Conservation (phyloP, 2,888 invertebrate species). For the Eueremaeus valkanovi region DNA sequence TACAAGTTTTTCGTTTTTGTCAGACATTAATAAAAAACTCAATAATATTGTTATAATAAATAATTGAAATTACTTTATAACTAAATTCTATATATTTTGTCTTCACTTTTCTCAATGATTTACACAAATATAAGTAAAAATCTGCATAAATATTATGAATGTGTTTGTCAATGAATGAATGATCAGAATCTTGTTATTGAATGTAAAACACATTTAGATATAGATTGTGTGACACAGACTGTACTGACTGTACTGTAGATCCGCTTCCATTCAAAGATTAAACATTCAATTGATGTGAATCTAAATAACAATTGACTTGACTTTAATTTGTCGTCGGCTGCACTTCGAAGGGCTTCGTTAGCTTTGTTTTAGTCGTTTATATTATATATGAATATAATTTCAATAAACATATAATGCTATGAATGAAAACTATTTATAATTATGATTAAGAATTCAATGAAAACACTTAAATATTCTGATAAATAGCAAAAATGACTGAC, state of each 20-base stretch:
- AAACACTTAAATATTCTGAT: not conserved
- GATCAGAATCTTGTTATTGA: not conserved
- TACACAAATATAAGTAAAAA: conserved; percentile 8
- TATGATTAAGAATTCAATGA: not conserved
- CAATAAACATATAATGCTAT: not conserved
- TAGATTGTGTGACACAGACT: not conserved
- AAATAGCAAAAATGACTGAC: not conserved
- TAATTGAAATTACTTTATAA: too few species aligned
- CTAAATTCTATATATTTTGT: too few species aligned
- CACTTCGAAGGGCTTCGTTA: conserved; percentile 36
- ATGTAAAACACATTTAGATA: not conserved
- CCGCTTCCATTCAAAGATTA: too few species aligned
- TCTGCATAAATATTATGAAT: conserved; percentile 21
- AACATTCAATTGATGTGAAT: not conserved
- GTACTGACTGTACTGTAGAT: too few species aligned
- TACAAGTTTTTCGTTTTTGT: not conserved
- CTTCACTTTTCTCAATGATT: too few species aligned
- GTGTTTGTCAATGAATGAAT: not conserved
- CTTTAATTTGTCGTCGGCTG: conserved; percentile 1
- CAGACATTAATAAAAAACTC: not conserved
- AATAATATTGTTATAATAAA: too few species aligned
- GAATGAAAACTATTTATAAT: not conserved
- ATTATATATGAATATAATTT: not conserved
- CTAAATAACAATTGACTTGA: conserved; percentile 12
- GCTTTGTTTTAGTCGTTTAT: conserved; percentile 21